These are phyloP conservation scores for Tachypleus tridentatus DNA, from an alignment of 1,140 invertebrate species.

Conservation along the genomic window DNA sequence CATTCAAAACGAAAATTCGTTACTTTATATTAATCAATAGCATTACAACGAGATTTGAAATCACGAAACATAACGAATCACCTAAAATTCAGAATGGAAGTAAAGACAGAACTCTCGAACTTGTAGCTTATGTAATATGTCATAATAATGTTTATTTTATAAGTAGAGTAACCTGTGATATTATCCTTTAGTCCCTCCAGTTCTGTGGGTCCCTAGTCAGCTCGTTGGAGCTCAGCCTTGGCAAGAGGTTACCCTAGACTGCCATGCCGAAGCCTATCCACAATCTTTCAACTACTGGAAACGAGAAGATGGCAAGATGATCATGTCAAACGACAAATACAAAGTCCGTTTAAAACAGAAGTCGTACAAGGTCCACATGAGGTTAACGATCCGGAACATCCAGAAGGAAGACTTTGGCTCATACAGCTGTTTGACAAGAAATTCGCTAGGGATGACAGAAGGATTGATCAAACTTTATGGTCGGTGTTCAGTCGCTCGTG, in stretches of 20 bases:
- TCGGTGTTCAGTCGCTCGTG: slow-evolving; percentile 40
- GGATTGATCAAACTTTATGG: slow-evolving; percentile 79
- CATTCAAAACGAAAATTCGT: too few species aligned
- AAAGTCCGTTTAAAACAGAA: slow-evolving; percentile 21
- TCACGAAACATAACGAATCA: too few species aligned
- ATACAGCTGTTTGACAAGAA: slow-evolving; percentile 82
- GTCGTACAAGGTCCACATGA: slow-evolving; percentile 26
- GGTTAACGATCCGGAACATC: slow-evolving; percentile 22
- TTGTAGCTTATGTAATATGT: too few species aligned
- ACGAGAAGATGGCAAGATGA: slow-evolving; percentile 21
- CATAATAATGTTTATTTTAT: too few species aligned
- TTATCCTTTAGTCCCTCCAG: slow-evolving; percentile 32
- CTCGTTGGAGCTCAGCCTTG: slow-evolving; percentile 35
- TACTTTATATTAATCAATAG: too few species aligned
- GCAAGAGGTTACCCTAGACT: slow-evolving; percentile 34
- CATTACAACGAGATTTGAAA: too few species aligned
- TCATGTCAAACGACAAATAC: slow-evolving; percentile 23
- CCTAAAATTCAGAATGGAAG: too few species aligned
- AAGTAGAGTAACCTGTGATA: too few species aligned
- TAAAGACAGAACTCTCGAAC: too few species aligned
- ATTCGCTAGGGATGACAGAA: slow-evolving; percentile 82
- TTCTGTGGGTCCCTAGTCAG: slow-evolving; percentile 39
- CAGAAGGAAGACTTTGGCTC: slow-evolving; percentile 58
- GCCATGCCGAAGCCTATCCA: slow-evolving; percentile 33
- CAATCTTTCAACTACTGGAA: slow-evolving; percentile 27